Percentiles rank a stretch among this genome's conserved stretches.
These are phyloP conservation scores for Euplagia quadripunctaria DNA, from an alignment of 2,888 invertebrate species.

Conservation along the genomic window DNA sequence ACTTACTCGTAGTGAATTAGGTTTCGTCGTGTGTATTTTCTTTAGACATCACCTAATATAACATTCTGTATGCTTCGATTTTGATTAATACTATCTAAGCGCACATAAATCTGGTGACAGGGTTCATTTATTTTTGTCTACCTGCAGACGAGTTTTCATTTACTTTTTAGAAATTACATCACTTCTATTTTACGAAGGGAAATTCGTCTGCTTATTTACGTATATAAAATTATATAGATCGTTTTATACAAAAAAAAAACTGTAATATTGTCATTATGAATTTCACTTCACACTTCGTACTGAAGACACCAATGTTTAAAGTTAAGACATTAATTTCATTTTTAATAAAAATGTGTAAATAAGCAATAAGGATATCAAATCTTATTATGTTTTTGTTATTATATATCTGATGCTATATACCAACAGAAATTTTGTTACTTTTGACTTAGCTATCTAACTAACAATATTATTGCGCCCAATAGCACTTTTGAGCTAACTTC, in stretches of 20 bases:
- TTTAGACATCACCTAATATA: constrained; percentile 42
- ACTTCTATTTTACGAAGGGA: constrained; percentile 71
- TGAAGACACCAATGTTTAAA: constrained; percentile 58
- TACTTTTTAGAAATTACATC: constrained; percentile 63
- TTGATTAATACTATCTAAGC: constrained; percentile 71
- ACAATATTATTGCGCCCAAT: constrained; percentile 40
- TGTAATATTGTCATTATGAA: constrained; percentile 52
- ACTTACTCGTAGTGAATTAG: constrained; percentile 39
- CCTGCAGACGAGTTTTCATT: constrained; percentile 72
- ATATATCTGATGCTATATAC: constrained; percentile 43
- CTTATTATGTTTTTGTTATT: constrained; percentile 34
- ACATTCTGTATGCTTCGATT: constrained; percentile 49
- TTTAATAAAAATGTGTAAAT: constrained; percentile 47
- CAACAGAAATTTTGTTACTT: constrained; percentile 44
- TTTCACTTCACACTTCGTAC: constrained; percentile 54
- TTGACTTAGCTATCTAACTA: constrained; percentile 40
- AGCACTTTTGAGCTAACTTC: constrained; percentile 28
- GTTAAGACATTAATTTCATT: constrained; percentile 44
- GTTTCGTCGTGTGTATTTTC: constrained; percentile 36
- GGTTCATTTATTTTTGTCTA: constrained; percentile 83
- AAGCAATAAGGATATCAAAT: constrained; percentile 45
- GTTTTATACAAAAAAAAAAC: constrained; percentile 61
- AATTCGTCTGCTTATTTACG: constrained; percentile 72
- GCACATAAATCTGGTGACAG: constrained; percentile 85
- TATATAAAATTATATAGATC: constrained; percentile 64